Evolutionary conservation across 2,113 vertebrate genomes (phyloP), one percentile per base, ranked within the genome.

Genomic region (Blennius ocellaris): DNA sequence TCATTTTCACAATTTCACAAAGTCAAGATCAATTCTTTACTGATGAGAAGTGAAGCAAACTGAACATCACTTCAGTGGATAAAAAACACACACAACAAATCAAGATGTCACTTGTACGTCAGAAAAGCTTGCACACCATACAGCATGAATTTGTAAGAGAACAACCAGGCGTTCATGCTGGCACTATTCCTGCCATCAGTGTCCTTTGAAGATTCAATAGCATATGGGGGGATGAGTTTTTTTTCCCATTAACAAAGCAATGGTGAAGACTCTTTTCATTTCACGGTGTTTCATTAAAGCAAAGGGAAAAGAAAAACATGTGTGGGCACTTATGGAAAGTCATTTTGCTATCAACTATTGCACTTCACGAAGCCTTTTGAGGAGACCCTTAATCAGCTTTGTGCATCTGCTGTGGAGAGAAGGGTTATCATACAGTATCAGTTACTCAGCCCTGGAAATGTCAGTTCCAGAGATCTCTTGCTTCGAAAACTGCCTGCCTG

Each of bases 161-260:
- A 64, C 72, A 79, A 80, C 76, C 87, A 73, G 80, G 64, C 73
- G 72, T 71, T 56, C 83, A 83, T 60, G 71, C 78, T 86, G 82
- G 60, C 79, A 37, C 50, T 60, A 77, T 84, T 87, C 66, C 49
- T 87, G 62, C 76, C 36, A 83, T 82, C 64, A 76, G 38, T 80
- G 66, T 87, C 64, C 80, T 89, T 89, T 89, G 67, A 90, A 90
- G 80, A 89, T 83, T 80, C 49, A 1, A 51, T 72, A 68, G 87
- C 90, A 93, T 92, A 93, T 92, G 92, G 87, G 83, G 76, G 44
- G 51, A 73, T 69, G 21, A 30, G 58, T 60, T 79, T 89, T n/a
- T 48, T 7, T 50, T 74, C 69, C 50, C 37, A 65, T 14, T 76
- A 63, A 76, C 48, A 66, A 63, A 67, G 49, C 14, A 63, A 38